Conservation (phyloP, 2,113 vertebrate species). For the Pardalotus punctatus region DNA sequence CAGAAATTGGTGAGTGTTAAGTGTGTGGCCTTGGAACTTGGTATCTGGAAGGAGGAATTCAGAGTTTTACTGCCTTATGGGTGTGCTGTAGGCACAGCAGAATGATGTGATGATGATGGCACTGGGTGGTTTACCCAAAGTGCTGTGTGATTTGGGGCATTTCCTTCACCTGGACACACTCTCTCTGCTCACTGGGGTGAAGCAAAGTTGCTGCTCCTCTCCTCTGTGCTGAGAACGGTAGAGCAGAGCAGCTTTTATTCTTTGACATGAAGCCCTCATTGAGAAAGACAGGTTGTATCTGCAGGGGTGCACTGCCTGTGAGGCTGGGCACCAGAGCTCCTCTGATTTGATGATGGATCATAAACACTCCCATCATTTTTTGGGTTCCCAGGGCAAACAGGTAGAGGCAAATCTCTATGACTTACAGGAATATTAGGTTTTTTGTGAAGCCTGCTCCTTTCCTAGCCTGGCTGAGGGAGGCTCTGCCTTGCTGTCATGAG, state of each 20-base stretch:
- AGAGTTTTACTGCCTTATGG: not conserved
- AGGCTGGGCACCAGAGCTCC: not conserved
- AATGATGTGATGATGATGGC: rapidly evolving
- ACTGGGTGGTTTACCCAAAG: not conserved
- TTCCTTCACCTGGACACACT: not conserved
- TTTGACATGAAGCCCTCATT: not conserved
- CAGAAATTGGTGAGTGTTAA: not conserved
- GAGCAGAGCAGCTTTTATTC: not conserved
- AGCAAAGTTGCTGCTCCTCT: not conserved
- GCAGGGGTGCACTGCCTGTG: not conserved
- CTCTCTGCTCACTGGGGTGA: not conserved
- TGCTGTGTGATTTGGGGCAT: not conserved
- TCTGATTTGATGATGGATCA: not conserved
- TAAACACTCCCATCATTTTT: not conserved
- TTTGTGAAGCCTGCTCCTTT: not conserved
- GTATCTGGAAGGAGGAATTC: not conserved
- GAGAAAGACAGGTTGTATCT: not conserved
- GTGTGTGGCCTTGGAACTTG: not conserved
- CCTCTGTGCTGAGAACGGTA: not conserved
- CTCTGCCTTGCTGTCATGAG: not conserved
- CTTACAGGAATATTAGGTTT: not conserved
- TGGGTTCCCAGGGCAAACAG: not conserved
- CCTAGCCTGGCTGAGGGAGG: not conserved
- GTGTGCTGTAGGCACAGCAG: not conserved
- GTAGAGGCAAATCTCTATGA: not conserved